Evolutionary conservation across 2,113 vertebrate species (phyloP).

Genomic region (Cyanoderma ruficeps): DNA sequence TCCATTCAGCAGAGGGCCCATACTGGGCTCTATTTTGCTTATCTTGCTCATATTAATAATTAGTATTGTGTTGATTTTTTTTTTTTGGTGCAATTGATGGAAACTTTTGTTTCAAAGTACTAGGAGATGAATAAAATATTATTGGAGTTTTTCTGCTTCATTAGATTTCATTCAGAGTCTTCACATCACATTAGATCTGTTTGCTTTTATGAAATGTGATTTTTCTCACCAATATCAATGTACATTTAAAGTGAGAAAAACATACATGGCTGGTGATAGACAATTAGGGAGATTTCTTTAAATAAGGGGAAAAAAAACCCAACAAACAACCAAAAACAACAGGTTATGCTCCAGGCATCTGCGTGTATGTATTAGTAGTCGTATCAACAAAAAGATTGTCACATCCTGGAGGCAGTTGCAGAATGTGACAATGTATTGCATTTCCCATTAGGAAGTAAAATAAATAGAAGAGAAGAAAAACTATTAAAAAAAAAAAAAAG

Average conservation of each 20-base stretch:
- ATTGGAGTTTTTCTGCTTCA: background rate
- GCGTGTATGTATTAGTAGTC: background rate
- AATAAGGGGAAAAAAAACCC: background rate
- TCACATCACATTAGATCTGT: background rate
- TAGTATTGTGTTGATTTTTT: background rate
- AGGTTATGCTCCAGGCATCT: background rate
- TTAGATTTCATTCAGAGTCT: background rate
- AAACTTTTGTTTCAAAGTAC: background rate
- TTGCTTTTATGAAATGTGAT: background rate
- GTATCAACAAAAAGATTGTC: background rate
- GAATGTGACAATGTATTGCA: background rate
- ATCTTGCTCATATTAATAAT: background rate
- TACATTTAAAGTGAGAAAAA: background rate
- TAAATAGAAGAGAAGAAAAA: background rate
- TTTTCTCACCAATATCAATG: background rate
- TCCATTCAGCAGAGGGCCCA: background rate
- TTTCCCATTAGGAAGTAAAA: background rate
- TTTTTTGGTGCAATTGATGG: background rate
- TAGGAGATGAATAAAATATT: background rate
- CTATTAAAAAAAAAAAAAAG: accelerated
- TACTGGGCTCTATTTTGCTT: background rate
- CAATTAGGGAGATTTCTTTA: background rate
- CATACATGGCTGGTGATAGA: background rate
- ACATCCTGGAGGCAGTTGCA: background rate
- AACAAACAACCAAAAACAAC: background rate